These are phyloP conservation scores for Eupithecia subumbrata DNA, from an alignment of 2,888 invertebrate species.

Conservation along the genomic window DNA sequence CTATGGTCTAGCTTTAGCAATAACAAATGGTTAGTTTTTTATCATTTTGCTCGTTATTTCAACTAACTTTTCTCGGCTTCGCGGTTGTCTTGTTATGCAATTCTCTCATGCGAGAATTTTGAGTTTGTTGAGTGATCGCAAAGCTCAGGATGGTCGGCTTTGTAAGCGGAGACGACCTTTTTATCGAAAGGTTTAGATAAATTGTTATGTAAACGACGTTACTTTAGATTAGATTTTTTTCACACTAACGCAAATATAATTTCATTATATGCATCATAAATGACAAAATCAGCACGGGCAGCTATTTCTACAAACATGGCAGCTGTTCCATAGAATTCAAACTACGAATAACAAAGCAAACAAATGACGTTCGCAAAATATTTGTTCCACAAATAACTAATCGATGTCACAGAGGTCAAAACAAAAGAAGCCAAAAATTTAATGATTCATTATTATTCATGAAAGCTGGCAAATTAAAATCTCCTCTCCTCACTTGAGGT, in stretches of 20 bases:
- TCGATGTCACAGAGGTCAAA: background rate
- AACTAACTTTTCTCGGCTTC: background rate
- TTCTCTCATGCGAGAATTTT: background rate
- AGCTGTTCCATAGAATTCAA: background rate
- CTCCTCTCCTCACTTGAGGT: conserved; percentile 22
- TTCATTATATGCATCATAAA: background rate
- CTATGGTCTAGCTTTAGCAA: background rate
- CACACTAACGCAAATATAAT: too few relatives aligned
- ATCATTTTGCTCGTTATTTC: background rate
- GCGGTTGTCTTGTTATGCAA: conserved; percentile 1
- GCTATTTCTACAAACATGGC: background rate
- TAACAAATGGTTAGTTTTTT: background rate
- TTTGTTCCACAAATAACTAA: background rate
- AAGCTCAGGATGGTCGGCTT: background rate
- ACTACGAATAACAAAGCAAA: background rate
- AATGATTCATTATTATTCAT: conserved; percentile 11
- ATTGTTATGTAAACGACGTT: background rate
- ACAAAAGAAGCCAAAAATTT: background rate
- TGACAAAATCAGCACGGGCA: background rate
- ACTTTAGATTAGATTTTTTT: background rate
- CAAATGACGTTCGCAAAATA: background rate
- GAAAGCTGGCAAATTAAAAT: conserved; percentile 13
- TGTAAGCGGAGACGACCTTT: background rate
- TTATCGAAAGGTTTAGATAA: background rate
- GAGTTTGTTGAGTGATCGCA: background rate